Evolutionary conservation across 2,113 vertebrate species (phyloP), one percentile per base, ranked within the genome.

Genomic region (Rhineura floridana): DNA sequence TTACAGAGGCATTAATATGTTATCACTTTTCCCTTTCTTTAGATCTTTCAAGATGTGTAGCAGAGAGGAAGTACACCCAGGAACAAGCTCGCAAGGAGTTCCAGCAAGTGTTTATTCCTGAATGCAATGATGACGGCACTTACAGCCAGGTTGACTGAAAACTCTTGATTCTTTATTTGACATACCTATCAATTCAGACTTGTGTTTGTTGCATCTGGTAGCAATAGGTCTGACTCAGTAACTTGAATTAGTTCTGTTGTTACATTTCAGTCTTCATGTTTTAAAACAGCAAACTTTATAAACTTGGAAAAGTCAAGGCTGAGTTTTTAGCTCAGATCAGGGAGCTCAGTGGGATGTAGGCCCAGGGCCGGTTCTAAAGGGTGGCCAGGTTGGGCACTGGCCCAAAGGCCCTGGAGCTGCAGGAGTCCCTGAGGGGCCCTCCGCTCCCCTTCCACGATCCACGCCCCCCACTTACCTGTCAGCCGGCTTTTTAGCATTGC

Each of bases 31-130:
- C 48, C 8, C 65, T 78, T 82, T 95, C 93, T 88, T 55, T 95
- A 99, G 98, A 99, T 91, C 97, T 98, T 88, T 99, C 98, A 95
- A 97, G 98, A 96, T 99, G 99, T 95, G 98, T 98, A 86, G 98
- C 98, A 73, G 99, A 99, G 95, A 98, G 99, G 96, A 99, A 98
- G 92, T 99, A 99, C 91, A 99, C 98, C 2, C 98, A 99, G 94
- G 98, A 99, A 91, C 99, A 99, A 94, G 99, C 98, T 85, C 98
- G 98, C 95, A 98, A 98, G 93, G 97, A 98, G 91, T 97, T 98
- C 88, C 98, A 98, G 19, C 98, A 99, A 94, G 98, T 99, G 81
- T 99, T 99, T 95, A 98, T 99, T 69, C 99, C 98, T 0, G 99
- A 99, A 36, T 99, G 99, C 95, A 98, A 97, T 25, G 98, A 98